Evolutionary conservation across 2,888 invertebrate species (phyloP).

Genomic region (Apoda limacodes): DNA sequence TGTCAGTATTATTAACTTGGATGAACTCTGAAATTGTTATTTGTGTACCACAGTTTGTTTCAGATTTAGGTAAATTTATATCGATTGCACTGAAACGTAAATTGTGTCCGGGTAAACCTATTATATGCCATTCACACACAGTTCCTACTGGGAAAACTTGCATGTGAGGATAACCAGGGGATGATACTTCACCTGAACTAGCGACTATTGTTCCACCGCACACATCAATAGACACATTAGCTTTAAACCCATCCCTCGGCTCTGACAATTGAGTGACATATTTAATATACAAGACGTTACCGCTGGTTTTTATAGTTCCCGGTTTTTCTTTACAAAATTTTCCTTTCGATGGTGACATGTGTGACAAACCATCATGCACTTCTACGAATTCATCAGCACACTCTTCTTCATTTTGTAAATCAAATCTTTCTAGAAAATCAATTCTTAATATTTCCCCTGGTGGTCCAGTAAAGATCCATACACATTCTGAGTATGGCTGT

Average conservation of each 20-base stretch:
- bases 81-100: conserved; percentile 34
- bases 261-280: conserved; percentile 77
- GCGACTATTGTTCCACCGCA: conserved; percentile 75
- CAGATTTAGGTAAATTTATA: conserved; percentile 34
- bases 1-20: conserved; percentile 32
- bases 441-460: conserved; percentile 79
- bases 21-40: conserved; percentile 41
- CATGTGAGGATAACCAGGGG: conserved; percentile 75
- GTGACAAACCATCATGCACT: conserved; percentile 85
- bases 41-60: conserved; percentile 40
- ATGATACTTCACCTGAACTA: conserved; percentile 70
- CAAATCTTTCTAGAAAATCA: conserved; percentile 82
- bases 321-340: conserved; percentile 74
- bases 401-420: conserved; percentile 56
- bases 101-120: conserved; percentile 37
- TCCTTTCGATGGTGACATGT: conserved; percentile 73
- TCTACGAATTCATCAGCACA: conserved; percentile 76
- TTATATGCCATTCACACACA: conserved; percentile 80
- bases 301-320: conserved; percentile 70
- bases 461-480: conserved; percentile 81
- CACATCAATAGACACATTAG: conserved; percentile 72
- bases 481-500: conserved; percentile 82
- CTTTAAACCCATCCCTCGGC: conserved; percentile 84
- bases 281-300: conserved; percentile 77
- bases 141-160: conserved; percentile 61